phyloP scores from a whole-genome alignment of 2,888 invertebrate species.

The Zaprionus bogoriensis region DNA sequence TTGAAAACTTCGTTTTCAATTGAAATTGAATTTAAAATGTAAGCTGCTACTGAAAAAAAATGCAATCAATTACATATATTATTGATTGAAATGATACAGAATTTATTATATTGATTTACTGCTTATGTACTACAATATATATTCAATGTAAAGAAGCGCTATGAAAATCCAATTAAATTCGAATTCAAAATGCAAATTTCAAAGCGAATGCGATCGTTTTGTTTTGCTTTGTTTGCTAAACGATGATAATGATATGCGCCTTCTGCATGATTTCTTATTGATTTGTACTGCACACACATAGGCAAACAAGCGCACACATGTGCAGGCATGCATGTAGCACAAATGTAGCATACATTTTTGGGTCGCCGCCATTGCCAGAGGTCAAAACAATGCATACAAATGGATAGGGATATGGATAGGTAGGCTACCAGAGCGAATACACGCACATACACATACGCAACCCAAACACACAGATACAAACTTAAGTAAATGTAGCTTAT shows the following conservation, averaged over 20 bases:
- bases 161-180: background rate
- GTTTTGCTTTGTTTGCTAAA: slow-evolving; percentile 9
- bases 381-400: slow-evolving; percentile 18
- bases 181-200: too few relatives aligned
- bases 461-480: background rate
- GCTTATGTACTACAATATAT: too few relatives aligned
- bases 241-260: slow-evolving; percentile 39
- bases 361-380: slow-evolving; percentile 30
- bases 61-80: too few relatives aligned
- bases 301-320: background rate
- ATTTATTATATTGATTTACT: too few relatives aligned
- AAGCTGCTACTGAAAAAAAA: too few relatives aligned
- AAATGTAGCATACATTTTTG: slow-evolving; percentile 65
- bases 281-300: slow-evolving; percentile 21
- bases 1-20: too few relatives aligned
- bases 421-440: slow-evolving; percentile 1
- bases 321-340: slow-evolving; percentile 18
- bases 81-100: too few relatives aligned
- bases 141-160: background rate
- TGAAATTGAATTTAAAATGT: too few relatives aligned
- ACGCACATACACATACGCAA: background rate
- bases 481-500: slow-evolving; percentile 13
- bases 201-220: background rate
- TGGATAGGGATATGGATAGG: slow-evolving; percentile 3
- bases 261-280: slow-evolving; percentile 40